These are phyloP conservation scores for Vidua macroura DNA, from an alignment of 2,113 vertebrate genomes.

Conservation along the genomic window DNA sequence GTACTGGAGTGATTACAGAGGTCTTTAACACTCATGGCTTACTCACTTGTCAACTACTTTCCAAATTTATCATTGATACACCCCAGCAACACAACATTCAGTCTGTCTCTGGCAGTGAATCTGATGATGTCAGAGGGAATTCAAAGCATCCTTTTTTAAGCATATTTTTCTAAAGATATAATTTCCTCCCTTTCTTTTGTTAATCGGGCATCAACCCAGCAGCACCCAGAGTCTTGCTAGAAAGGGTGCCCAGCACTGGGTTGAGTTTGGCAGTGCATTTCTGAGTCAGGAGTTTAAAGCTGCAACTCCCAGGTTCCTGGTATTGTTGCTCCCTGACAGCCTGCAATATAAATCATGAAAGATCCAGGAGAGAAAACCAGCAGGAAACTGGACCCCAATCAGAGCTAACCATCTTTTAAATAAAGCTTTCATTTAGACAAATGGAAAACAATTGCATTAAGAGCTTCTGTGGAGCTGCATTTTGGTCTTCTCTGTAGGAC, in stretches of 20 bases:
- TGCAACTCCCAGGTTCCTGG: neutral
- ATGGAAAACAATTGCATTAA: slow-evolving; percentile 2
- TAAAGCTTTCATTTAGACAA: neutral
- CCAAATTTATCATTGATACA: neutral
- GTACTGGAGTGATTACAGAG: neutral
- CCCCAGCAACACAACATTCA: neutral
- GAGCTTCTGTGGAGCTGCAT: neutral
- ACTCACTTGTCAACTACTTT: neutral
- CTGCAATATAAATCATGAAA: neutral
- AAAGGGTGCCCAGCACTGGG: neutral
- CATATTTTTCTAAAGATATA: neutral
- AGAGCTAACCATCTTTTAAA: neutral
- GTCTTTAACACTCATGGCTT: neutral
- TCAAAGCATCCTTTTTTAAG: neutral
- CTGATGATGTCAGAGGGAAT: neutral
- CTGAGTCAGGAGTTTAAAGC: neutral
- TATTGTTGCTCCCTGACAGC: neutral
- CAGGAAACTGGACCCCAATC: neutral
- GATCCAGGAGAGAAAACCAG: neutral
- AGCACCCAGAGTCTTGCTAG: neutral
- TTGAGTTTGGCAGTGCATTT: neutral
- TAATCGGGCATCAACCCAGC: neutral
- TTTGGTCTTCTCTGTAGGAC: neutral
- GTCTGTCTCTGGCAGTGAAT: neutral
- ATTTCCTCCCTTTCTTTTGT: neutral